Evolutionary conservation across 2,113 vertebrate species (phyloP).

Genomic region (Alces alces): DNA sequence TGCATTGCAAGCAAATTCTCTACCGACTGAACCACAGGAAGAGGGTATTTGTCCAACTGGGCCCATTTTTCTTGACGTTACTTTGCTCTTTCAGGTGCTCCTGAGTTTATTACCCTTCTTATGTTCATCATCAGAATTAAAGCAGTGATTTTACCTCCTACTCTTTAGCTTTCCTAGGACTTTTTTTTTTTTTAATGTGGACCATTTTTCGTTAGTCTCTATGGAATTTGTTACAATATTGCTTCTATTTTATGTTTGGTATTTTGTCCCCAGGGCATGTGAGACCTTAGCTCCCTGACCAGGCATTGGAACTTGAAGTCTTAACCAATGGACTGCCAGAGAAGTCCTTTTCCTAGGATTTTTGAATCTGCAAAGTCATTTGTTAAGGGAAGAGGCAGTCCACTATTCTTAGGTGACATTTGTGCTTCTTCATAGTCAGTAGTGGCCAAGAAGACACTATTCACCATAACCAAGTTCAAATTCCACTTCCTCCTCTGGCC

Average conservation of each 20-base stretch:
- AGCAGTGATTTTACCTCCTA: not conserved
- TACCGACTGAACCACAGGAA: not conserved
- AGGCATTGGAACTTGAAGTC: not conserved
- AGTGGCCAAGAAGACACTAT: not conserved
- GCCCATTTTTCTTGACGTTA: not conserved
- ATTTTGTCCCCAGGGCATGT: not conserved
- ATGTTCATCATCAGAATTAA: not conserved
- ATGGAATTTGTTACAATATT: not conserved
- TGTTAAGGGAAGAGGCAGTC: not conserved
- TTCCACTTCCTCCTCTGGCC: not conserved
- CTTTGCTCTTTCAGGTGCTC: not conserved
- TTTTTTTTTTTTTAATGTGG: not conserved
- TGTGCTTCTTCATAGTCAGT: not conserved
- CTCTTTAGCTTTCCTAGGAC: not conserved
- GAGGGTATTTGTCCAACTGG: not conserved
- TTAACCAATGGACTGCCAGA: not conserved
- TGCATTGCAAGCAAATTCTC: not conserved
- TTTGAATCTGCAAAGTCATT: not conserved
- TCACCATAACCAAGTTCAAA: not conserved
- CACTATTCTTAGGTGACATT: not conserved
- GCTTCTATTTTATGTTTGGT: not conserved
- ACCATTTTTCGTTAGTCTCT: not conserved
- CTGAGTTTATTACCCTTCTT: not conserved
- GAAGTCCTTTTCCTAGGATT: not conserved
- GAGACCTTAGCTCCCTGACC: not conserved